A percentile compares a stretch with the other conserved stretches of the same genome.
These are phyloP conservation scores for Amphipoea oculea DNA, from an alignment of 2,888 invertebrate species.

Conservation along the genomic window DNA sequence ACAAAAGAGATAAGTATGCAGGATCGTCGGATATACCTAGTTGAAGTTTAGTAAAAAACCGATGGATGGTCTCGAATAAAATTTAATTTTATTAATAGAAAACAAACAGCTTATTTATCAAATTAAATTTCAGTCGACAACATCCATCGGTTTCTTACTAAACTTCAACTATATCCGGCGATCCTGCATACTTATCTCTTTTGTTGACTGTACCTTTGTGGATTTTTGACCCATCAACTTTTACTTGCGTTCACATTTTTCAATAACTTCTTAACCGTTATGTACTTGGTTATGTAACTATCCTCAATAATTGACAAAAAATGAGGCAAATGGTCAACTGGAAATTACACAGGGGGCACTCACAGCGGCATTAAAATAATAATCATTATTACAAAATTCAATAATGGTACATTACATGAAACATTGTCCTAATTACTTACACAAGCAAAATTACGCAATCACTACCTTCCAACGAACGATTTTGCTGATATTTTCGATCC, in stretches of 20 bases:
- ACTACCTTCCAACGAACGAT: too few species aligned
- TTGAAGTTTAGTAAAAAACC: too few species aligned
- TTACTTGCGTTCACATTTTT: slow-evolving; percentile 14
- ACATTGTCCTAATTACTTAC: slow-evolving; percentile 6
- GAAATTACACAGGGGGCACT: slow-evolving; percentile 2
- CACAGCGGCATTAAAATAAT: slow-evolving; percentile 16
- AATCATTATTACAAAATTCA: slow-evolving; percentile 17
- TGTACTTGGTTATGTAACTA: slow-evolving; percentile 27
- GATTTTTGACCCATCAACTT: slow-evolving; percentile 1
- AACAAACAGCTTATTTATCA: too few species aligned
- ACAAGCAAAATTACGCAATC: slow-evolving; percentile 29
- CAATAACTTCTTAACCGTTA: not conserved
- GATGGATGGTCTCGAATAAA: too few species aligned
- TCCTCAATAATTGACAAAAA: slow-evolving; percentile 6
- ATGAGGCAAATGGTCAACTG: slow-evolving; percentile 10
- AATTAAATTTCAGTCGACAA: too few species aligned
- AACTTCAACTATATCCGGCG: too few species aligned
- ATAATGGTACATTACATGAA: not conserved
- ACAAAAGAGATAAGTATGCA: too few species aligned
- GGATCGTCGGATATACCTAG: too few species aligned
- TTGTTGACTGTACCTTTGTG: too few species aligned
- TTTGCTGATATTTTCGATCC: not conserved
- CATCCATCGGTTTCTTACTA: too few species aligned
- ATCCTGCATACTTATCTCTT: too few species aligned
- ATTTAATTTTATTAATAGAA: too few species aligned